Conservation (phyloP, 2,888 invertebrate genomes). For the Hydriomena furcata region DNA sequence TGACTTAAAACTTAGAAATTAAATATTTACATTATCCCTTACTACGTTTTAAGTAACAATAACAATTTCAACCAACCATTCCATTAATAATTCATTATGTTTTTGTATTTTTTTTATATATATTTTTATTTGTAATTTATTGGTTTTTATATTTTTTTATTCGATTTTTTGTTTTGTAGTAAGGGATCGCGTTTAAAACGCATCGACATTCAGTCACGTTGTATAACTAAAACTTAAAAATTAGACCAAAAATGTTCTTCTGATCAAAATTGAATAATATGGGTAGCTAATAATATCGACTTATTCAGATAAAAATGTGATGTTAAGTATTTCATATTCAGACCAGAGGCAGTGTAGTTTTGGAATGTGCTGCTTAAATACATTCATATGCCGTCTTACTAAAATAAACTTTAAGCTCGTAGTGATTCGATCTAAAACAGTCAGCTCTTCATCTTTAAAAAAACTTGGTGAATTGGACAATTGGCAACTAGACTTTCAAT, state of each 20-base stretch:
- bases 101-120: conserved; percentile 38
- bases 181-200: conserved; percentile 70
- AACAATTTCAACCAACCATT: conserved; percentile 50
- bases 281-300: not conserved
- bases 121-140: conserved; percentile 27
- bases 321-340: not conserved
- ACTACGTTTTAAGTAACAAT: conserved; percentile 51
- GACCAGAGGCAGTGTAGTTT: conserved; percentile 1
- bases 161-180: conserved; percentile 45
- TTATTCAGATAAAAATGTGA: not conserved
- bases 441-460: too few relatives aligned
- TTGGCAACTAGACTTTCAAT: too few relatives aligned
- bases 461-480: too few relatives aligned
- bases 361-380: conserved; percentile 1
- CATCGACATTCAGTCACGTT: conserved; percentile 64
- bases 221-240: conserved; percentile 20
- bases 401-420: too few relatives aligned
- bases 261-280: conserved; percentile 2
- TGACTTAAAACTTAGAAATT: conserved; percentile 46
- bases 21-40: conserved; percentile 61
- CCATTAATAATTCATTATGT: conserved; percentile 48
- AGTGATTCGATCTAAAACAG: too few relatives aligned
- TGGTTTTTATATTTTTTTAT: conserved; percentile 34
- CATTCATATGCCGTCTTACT: not conserved
- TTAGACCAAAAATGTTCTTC: conserved; percentile 19